Evolutionary conservation across 2,113 vertebrate species (phyloP), one percentile per base, ranked within the genome.

Genomic region (Myrmophylax atrothorax): DNA sequence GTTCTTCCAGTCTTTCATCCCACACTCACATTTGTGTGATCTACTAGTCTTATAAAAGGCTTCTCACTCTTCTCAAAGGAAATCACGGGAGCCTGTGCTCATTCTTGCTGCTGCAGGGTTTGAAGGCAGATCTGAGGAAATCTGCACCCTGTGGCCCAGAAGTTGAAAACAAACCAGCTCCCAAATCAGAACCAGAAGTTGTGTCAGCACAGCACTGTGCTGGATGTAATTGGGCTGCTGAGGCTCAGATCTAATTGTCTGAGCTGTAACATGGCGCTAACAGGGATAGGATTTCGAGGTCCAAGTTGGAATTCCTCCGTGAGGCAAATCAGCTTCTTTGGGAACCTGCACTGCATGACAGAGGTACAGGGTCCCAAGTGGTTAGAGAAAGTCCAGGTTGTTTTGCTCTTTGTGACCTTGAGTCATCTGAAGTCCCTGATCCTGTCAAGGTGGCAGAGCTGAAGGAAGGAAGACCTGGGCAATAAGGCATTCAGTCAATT

Each of bases 151-250:
- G 14, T 5, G 46, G 88, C 69, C 68, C 58, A 89, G 87, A 44
- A 77, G 55, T 4, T 87, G 87, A 90, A 87, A 74, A 12, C 88
- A 82, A 74, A 89, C 4, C 88, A 83, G 52, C 66, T 90, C 91
- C 85, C 93, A 94, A 82, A 95, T 90, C 60, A 85, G 88, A 58
- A 89, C 20, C 93, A 90, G 93, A 56, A 93, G 92, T 90, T 59
- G 75, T 60, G 92, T 90, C 80, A 53, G 80, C 56, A 6, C 86
- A 55, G 72, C 20, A 0, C 82, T 33, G 69, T 46, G 66, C 88
- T 87, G 77, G 62, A 42, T 72, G 69, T 60, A 75, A 42, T 37
- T 18, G 91, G 60, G 44, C 67, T 82, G 75, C 20, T 33, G 82
- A 55, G 75, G 25, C 66, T 90, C 88, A 38, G 62, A 72, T 50